phyloP scores from a whole-genome alignment of 2,797 vertebrate genomes.

The Fratercula arctica region DNA sequence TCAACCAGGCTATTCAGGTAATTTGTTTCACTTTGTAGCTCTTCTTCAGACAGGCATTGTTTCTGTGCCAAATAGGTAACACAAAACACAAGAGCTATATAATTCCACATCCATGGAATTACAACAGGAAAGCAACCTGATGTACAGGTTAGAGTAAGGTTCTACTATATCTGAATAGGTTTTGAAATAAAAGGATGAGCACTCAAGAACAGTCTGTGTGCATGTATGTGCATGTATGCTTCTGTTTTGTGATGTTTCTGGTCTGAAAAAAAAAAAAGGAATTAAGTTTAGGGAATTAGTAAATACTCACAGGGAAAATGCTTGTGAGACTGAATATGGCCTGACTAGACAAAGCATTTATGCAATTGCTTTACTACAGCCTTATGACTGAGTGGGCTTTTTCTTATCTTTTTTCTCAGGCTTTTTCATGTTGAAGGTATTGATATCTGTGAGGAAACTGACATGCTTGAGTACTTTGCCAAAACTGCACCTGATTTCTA shows the following conservation, averaged over 20 bases:
- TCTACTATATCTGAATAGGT: not conserved
- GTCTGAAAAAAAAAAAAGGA: not conserved
- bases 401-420: not conserved
- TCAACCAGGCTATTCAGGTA: slow-evolving; percentile 89
- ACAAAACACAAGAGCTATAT: not conserved
- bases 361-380: not conserved
- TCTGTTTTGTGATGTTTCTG: not conserved
- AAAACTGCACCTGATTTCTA: not conserved
- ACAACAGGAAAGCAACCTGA: not conserved
- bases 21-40: not conserved
- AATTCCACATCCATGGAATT: not conserved
- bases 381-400: not conserved
- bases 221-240: not conserved
- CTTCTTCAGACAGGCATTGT: not conserved
- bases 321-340: not conserved
- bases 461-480: not conserved
- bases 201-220: not conserved
- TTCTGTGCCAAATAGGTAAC: not conserved
- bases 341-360: not conserved
- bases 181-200: not conserved
- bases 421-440: not conserved
- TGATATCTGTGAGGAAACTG: not conserved
- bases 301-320: not conserved
- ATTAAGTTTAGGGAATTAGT: not conserved
- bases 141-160: not conserved